phyloP scores from a whole-genome alignment of 2,888 invertebrate genomes.

The Rhimphoctona megacephalus region DNA sequence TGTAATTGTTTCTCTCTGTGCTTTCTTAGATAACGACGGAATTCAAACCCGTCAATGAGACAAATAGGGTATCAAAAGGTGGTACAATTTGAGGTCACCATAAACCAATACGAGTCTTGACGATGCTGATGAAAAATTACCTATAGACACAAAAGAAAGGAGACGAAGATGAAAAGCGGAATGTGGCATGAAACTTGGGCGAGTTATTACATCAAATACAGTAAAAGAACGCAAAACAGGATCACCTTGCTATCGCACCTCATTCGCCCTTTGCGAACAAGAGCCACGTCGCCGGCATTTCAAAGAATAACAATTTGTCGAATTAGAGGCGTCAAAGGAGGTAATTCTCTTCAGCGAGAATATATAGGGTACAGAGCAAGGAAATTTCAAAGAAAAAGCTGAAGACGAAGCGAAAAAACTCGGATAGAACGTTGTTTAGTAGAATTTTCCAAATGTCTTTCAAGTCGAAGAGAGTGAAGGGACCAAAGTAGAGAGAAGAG shows the following conservation, averaged over 20 bases:
- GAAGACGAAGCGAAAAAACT: conserved; percentile 36
- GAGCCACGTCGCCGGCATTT: conserved; percentile 65
- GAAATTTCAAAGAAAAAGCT: conserved; percentile 55
- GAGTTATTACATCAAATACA: conserved; percentile 43
- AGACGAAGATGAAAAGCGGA: neutral
- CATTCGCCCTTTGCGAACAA: conserved; percentile 31
- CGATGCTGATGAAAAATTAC: neutral
- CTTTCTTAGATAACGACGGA: no score
- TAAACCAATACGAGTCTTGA: neutral
- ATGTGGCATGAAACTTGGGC: conserved; percentile 37
- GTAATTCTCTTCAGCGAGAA: conserved; percentile 64
- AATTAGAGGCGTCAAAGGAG: conserved; percentile 81
- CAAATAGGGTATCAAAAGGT: neutral
- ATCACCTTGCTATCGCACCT: conserved; percentile 42
- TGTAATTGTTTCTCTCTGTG: no score
- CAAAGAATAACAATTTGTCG: conserved; percentile 82
- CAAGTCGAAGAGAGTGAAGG: conserved; percentile 33
- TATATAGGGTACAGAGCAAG: neutral
- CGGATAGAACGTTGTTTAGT: conserved; percentile 23
- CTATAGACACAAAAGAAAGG: neutral
- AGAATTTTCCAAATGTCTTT: conserved; percentile 65
- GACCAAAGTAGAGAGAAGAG: neutral
- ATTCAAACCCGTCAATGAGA: neutral
- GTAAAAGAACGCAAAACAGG: conserved; percentile 40
- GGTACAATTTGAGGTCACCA: neutral